These are phyloP conservation scores for Muscidifurax raptorellus DNA, from an alignment of 1,140 invertebrate genomes.

Conservation along the genomic window DNA sequence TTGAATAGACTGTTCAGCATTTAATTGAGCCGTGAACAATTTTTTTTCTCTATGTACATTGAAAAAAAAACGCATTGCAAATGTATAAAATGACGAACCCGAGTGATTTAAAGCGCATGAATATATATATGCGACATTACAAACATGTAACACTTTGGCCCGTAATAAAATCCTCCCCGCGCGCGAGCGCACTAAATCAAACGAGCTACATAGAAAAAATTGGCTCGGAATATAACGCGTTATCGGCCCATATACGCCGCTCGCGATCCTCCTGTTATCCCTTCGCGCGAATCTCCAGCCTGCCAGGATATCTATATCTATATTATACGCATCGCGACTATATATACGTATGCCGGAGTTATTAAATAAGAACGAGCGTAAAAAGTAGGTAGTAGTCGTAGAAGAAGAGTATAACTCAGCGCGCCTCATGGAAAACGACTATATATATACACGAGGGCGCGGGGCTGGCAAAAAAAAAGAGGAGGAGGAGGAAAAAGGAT, in stretches of 20 bases:
- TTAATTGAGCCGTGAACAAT: no score
- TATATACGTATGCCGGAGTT: not conserved
- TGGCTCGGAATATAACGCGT: not conserved
- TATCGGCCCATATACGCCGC: not conserved
- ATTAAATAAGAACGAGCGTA: not conserved
- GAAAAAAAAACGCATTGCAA: no score
- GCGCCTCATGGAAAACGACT: not conserved
- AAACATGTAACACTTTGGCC: not conserved
- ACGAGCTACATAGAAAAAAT: not conserved
- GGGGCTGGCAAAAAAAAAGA: conserved; percentile 6
- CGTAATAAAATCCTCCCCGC: not conserved
- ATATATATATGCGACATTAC: not conserved
- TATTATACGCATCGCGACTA: no score
- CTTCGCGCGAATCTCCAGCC: not conserved
- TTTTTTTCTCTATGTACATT: no score
- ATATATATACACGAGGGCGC: not conserved
- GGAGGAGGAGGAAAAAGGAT: not conserved
- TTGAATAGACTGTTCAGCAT: no score
- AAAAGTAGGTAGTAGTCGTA: not conserved
- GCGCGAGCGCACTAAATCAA: not conserved
- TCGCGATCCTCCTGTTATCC: not conserved
- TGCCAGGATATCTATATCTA: not conserved
- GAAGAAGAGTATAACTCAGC: not conserved
- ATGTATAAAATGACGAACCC: no score
- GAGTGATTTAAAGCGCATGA: no score